phyloP scores from a whole-genome alignment of 2,888 invertebrate genomes.

The Brenthis ino region DNA sequence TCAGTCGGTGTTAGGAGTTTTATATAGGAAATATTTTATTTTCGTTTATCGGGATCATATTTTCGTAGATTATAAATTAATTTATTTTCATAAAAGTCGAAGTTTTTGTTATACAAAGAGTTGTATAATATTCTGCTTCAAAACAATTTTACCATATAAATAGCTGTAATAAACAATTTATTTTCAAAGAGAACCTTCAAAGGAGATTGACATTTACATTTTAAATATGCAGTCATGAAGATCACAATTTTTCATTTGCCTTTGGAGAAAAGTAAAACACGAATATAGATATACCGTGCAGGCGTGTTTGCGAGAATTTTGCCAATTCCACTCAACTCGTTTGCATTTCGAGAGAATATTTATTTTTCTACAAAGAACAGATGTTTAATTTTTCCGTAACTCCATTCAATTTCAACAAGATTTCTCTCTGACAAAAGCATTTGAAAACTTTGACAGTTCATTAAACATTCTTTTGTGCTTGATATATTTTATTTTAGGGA shows the following conservation, averaged over 20 bases:
- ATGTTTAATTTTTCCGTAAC: constrained; percentile 56
- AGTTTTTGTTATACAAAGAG: too few species aligned
- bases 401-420: constrained; percentile 54
- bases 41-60: too few species aligned
- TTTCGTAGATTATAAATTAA: too few species aligned
- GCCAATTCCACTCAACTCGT: constrained; percentile 61
- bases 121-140: too few species aligned
- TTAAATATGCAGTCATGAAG: not conserved
- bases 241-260: constrained; percentile 19
- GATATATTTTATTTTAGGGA: constrained; percentile 8
- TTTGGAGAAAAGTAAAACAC: constrained; percentile 18
- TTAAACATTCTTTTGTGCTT: constrained; percentile 17
- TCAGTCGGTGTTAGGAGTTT: too few species aligned
- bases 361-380: constrained; percentile 57
- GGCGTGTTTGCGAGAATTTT: constrained; percentile 52
- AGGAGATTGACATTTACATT: not conserved
- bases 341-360: constrained; percentile 67
- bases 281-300: constrained; percentile 34
- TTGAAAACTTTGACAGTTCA: constrained; percentile 60
- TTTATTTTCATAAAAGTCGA: too few species aligned
- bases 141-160: too few species aligned
- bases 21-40: too few species aligned
- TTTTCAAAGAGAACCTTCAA: too few species aligned
- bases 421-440: constrained; percentile 57
- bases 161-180: too few species aligned